Conservation (phyloP, 2,888 invertebrate species). For the Aspidapion aeneum region DNA sequence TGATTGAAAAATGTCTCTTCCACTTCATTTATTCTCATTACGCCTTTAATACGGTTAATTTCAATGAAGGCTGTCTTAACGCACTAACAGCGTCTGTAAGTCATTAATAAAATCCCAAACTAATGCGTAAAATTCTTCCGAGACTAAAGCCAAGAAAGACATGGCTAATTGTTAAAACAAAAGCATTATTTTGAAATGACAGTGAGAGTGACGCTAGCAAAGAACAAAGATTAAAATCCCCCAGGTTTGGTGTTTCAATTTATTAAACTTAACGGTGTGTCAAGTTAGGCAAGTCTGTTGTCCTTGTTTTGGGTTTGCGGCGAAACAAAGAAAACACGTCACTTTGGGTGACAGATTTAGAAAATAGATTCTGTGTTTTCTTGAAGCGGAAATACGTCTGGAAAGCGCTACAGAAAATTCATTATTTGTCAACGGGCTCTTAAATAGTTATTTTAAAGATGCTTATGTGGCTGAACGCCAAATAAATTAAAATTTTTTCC, state of each 20-base stretch:
- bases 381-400: neutral
- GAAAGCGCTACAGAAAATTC: neutral
- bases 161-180: constrained; percentile 18
- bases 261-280: neutral
- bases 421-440: neutral
- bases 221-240: neutral
- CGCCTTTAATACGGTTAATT: neutral
- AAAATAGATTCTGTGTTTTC: neutral
- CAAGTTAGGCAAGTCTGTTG: neutral
- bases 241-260: neutral
- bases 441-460: neutral
- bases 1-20: too few species aligned
- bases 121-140: neutral
- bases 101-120: neutral
- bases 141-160: constrained; percentile 4
- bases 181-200: constrained; percentile 8
- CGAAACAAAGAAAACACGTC: neutral
- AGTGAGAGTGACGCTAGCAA: neutral
- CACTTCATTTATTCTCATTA: neutral
- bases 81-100: neutral
- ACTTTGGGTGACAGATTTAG: neutral
- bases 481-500: neutral
- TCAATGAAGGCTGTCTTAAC: neutral
- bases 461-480: neutral
- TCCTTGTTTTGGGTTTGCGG: neutral